Evolutionary conservation across 2,797 vertebrate species (phyloP).

Genomic region (Pygocentrus nattereri): DNA sequence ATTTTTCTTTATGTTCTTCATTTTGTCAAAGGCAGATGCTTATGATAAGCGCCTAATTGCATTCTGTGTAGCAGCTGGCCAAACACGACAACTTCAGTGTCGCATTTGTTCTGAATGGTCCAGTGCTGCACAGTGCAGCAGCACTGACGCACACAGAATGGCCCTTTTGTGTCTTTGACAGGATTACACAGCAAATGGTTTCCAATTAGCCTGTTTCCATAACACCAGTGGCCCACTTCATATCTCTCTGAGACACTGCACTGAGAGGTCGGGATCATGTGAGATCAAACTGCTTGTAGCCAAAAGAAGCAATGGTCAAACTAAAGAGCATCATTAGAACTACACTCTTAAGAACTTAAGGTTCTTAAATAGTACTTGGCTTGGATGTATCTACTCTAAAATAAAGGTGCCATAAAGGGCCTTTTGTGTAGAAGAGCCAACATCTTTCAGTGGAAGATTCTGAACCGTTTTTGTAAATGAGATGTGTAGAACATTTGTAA

Average conservation of each 20-base stretch:
- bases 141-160: constrained; percentile 33
- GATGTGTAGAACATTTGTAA: too few relatives aligned
- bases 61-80: not conserved
- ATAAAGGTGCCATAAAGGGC: too few relatives aligned
- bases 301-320: not conserved
- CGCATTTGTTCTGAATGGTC: not conserved
- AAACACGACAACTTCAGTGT: not conserved
- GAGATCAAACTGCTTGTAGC: constrained; percentile 5
- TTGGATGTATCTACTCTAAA: too few relatives aligned
- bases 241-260: not conserved
- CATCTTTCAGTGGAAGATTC: too few relatives aligned
- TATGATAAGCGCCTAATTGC: not conserved
- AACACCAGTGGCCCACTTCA: constrained; percentile 2
- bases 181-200: constrained; percentile 34
- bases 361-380: not conserved
- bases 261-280: constrained; percentile 15
- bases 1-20: not conserved
- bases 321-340: not conserved
- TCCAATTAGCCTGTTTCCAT: constrained; percentile 37
- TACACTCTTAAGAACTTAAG: too few relatives aligned
- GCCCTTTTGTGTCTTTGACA: constrained; percentile 8
- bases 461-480: too few relatives aligned
- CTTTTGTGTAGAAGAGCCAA: too few relatives aligned
- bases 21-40: not conserved
- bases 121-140: not conserved